phyloP scores from a whole-genome alignment of 2,797 vertebrate genomes.

The Champsocephalus gunnari region DNA sequence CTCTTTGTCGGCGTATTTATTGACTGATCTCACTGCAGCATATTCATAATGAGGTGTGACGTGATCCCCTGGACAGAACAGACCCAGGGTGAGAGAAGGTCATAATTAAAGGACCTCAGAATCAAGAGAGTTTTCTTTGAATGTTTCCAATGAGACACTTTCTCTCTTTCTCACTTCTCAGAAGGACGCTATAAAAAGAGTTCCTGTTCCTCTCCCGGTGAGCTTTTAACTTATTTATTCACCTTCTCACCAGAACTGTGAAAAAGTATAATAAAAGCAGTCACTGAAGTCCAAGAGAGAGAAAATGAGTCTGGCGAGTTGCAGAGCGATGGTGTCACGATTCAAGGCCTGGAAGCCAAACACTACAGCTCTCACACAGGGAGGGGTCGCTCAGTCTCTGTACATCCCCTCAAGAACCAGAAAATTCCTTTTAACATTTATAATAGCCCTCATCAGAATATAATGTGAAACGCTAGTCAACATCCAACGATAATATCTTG shows the following conservation, averaged over 20 bases:
- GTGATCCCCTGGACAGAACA: slow-evolving; percentile 23
- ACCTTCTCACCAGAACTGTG: slow-evolving; percentile 50
- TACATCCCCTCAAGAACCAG: slow-evolving; percentile 32
- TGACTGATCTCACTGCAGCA: slow-evolving; percentile 30
- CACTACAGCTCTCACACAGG: slow-evolving; percentile 58
- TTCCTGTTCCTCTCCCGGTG: slow-evolving; percentile 53
- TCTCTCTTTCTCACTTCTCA: slow-evolving; percentile 10
- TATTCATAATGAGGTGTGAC: slow-evolving; percentile 46
- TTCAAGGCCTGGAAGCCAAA: slow-evolving; percentile 62
- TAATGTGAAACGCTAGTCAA: slow-evolving; percentile 6
- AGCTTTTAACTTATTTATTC: slow-evolving; percentile 53
- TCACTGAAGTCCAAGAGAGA: slow-evolving; percentile 58
- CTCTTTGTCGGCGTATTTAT: slow-evolving; percentile 22
- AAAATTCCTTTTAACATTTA: slow-evolving; percentile 49
- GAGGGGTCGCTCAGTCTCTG: slow-evolving; percentile 44
- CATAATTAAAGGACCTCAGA: slow-evolving; percentile 50
- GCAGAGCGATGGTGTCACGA: slow-evolving; percentile 66
- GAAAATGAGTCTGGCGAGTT: slow-evolving; percentile 58
- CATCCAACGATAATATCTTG: slow-evolving; percentile 47
- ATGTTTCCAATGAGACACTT: slow-evolving; percentile 48
- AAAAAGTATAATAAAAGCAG: slow-evolving; percentile 63
- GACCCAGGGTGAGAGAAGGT: slow-evolving; percentile 33
- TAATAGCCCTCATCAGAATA: slow-evolving; percentile 21
- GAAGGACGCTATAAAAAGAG: slow-evolving; percentile 23
- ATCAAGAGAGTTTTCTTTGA: slow-evolving; percentile 33